Percentiles rank a stretch among this genome's conserved stretches.
Conservation (phyloP, 2,888 invertebrate species). For the Tenthredo scrophulariae region DNA sequence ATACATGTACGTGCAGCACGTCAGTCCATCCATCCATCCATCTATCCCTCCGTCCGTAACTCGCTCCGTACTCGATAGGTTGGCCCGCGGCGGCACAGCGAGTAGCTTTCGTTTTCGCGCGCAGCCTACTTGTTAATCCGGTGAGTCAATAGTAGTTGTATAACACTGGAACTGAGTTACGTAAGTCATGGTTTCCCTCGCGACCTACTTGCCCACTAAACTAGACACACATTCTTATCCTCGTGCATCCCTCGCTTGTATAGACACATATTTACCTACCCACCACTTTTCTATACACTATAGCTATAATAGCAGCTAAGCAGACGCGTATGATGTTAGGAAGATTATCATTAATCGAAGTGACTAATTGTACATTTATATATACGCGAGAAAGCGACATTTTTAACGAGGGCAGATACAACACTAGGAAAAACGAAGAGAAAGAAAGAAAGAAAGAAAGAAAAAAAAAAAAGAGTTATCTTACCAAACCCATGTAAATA, state of each 20-base stretch:
- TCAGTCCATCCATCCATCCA: neutral
- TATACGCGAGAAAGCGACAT: neutral
- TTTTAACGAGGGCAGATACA: neutral
- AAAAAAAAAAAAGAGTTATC: too few relatives aligned
- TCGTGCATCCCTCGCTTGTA: conserved; percentile 32
- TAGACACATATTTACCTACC: neutral
- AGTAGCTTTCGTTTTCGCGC: conserved; percentile 77
- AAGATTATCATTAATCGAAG: neutral
- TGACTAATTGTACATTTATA: neutral
- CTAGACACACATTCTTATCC: conserved; percentile 78
- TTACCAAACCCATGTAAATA: too few relatives aligned
- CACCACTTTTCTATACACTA: too few relatives aligned
- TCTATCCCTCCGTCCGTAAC: neutral
- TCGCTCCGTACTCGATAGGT: neutral
- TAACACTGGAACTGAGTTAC: conserved; percentile 77
- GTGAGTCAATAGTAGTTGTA: conserved; percentile 79
- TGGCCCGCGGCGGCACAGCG: conserved; percentile 30
- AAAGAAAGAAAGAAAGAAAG: neutral
- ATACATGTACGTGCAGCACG: neutral
- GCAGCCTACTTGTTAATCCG: conserved; percentile 78
- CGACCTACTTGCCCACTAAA: conserved; percentile 79
- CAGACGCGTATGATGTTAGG: neutral
- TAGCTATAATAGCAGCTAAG: too few relatives aligned
- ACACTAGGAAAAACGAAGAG: neutral
- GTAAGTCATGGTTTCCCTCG: conserved; percentile 76